Percentiles rank a stretch among this genome's conserved stretches.
Evolutionary conservation across 1,140 invertebrate genomes (phyloP).

Genomic region (Cherax destructor): DNA sequence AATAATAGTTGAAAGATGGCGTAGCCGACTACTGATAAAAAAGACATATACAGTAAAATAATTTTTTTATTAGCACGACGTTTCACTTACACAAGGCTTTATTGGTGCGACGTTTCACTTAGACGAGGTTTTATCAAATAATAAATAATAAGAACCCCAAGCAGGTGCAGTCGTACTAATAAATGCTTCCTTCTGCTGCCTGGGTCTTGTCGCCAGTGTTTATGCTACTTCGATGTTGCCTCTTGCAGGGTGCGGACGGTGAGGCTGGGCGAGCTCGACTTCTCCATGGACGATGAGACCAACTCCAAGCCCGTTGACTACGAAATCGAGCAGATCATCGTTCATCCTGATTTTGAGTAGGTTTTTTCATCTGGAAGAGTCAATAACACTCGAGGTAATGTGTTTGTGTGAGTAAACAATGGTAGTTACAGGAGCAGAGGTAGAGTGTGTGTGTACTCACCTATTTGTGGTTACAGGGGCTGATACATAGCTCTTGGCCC

Average conservation of each 20-base stretch:
- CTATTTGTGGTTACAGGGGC: background rate
- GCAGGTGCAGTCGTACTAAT: background rate
- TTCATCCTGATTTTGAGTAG: constrained; percentile 52
- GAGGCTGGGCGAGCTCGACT: constrained; percentile 42
- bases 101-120: too few relatives aligned
- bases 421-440: background rate
- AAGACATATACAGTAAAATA: too few relatives aligned
- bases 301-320: constrained; percentile 43
- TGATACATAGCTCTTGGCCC: background rate
- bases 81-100: too few relatives aligned
- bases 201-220: background rate
- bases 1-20: too few relatives aligned
- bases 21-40: too few relatives aligned
- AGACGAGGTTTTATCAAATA: too few relatives aligned
- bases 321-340: constrained; percentile 24
- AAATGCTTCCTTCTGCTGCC: background rate
- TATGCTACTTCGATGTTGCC: too few relatives aligned
- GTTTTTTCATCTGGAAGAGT: background rate
- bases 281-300: constrained; percentile 1
- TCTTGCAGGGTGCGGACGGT: constrained; percentile 21
- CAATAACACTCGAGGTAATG: too few relatives aligned
- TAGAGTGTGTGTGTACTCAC: background rate
- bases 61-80: too few relatives aligned
- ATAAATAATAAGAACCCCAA: background rate
- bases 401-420: too few relatives aligned